These are phyloP conservation scores for Theocolax elegans DNA, from an alignment of 1,140 invertebrate genomes.

Conservation along the genomic window DNA sequence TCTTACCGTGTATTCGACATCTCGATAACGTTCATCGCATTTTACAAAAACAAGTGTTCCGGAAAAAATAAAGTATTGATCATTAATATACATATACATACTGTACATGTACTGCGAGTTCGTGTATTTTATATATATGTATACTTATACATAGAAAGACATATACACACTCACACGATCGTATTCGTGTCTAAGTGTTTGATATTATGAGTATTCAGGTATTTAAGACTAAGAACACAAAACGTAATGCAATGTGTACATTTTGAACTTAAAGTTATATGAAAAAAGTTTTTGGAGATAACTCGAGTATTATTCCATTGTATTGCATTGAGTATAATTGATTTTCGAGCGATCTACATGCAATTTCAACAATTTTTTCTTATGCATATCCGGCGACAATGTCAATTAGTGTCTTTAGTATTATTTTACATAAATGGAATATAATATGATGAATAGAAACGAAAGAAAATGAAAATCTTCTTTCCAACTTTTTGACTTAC, in stretches of 20 bases:
- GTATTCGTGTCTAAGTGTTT: conserved; percentile 33
- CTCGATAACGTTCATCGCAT: conserved; percentile 8
- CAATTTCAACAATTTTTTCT: conserved; percentile 33
- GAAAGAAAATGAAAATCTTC: conserved; percentile 6
- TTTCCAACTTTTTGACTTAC: conserved; percentile 21
- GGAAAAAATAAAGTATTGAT: not conserved
- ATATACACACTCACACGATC: conserved; percentile 3
- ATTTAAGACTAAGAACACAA: conserved; percentile 28
- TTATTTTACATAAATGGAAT: conserved; percentile 27
- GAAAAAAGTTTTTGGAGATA: conserved; percentile 11
- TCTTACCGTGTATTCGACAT: not conserved
- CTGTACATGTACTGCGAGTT: not conserved
- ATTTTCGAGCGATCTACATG: conserved; percentile 29
- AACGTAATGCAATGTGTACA: not conserved
- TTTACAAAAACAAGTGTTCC: not conserved
- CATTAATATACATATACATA: not conserved
- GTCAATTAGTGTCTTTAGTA: conserved; percentile 40
- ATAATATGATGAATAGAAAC: not conserved
- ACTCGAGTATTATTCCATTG: conserved; percentile 31
- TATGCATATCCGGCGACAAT: conserved; percentile 36
- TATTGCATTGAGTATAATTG: conserved; percentile 34
- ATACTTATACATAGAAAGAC: not conserved
- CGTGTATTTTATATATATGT: not conserved
- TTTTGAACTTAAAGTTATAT: conserved; percentile 8
- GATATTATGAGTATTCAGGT: conserved; percentile 30